Base-by-base conservation (phyloP, 2,888 invertebrate species). In the Mythimna ferrago region DNA sequence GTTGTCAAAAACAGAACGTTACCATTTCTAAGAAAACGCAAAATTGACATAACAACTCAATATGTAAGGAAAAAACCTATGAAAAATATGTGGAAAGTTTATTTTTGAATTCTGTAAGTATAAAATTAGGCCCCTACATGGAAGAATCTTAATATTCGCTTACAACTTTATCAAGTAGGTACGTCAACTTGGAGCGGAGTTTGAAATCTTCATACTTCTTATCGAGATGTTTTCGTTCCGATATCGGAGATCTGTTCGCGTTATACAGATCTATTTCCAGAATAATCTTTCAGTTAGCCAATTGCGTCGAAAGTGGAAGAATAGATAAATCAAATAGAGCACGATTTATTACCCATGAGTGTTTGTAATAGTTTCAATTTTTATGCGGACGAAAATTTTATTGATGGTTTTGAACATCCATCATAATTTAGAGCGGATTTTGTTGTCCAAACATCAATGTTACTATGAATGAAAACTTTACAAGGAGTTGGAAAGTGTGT, bases 321-420 rank as follows among this genome's bases (percentile, higher is more conserved):
- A 82, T 70, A 70, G 57, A 82, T 79, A 78, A 74, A 82, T 78
- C 80, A 70, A 81, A 82, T 19, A 68, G 32, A 81, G 26, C 41
- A 60, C 60, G 66, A 80, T 82, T 82, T 80, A 60, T 78, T 65
- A 57, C 41, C 35, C n/a, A 3, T 35, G 65, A 62, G 67, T 72
- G 72, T 73, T 73, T 80, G 67, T 73, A 68, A 81, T 71, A 81
- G 73, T 81, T 80, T 66, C 2, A 73, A 74, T 60, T 78, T 74
- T 71, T 48, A 64, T 35, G 21, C 51, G 32, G 41, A 70, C 78
- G 26, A 68, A 68, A 68, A 32, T 73, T 62, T 78, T 69, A 80
- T 80, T 68, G 58, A 73, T 81, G 11, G 78, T 11, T 71, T 68
- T 58, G 65, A 65, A 58, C 41, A 51, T 78, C 10, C 26, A 10